Conservation (phyloP, 1,140 invertebrate species). For the Chironomus striatipennis region DNA sequence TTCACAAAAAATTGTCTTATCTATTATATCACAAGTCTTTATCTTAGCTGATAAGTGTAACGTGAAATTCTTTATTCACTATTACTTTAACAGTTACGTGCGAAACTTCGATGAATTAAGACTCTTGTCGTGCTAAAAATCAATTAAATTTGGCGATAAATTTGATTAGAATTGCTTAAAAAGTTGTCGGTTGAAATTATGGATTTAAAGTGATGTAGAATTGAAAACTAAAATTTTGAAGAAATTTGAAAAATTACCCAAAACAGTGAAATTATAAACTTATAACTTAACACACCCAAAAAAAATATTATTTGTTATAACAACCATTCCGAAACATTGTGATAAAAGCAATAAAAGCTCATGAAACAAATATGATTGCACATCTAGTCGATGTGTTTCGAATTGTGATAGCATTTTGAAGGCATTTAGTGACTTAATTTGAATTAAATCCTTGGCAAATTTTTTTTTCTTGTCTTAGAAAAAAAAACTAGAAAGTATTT, state of each 20-base stretch:
- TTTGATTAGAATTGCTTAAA: background rate
- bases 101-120: background rate
- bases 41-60: background rate
- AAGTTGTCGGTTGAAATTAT: background rate
- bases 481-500: background rate
- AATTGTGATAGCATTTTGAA: background rate
- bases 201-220: background rate
- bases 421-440: background rate
- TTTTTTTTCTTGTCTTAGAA: background rate
- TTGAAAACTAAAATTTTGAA: background rate
- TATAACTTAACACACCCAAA: background rate
- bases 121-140: background rate
- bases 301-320: background rate
- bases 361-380: too few species aligned
- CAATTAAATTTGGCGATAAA: background rate
- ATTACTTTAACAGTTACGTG: background rate
- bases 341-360: too few species aligned
- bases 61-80: background rate
- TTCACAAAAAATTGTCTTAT: background rate
- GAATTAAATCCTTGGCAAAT: background rate
- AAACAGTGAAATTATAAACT: background rate
- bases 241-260: background rate
- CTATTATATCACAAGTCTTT: constrained; percentile 1
- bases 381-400: background rate
- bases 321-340: too few species aligned